phyloP scores from a whole-genome alignment of 2,888 invertebrate species.

The Tetrapedia diversipes region DNA sequence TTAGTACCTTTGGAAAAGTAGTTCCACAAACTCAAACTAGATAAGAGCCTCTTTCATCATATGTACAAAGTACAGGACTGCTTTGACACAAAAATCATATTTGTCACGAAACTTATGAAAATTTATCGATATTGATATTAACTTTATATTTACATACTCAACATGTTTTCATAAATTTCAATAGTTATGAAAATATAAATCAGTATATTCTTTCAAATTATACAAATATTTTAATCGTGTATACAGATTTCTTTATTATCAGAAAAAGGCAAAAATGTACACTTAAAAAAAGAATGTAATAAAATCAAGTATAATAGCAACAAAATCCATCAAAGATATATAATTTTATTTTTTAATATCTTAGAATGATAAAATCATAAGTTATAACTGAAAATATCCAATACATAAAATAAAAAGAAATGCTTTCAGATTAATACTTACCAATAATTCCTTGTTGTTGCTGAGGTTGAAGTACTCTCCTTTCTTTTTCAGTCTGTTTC shows the following conservation, averaged over 20 bases:
- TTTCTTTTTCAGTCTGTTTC: constrained; percentile 85
- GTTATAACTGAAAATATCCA: not conserved
- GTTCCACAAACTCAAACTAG: constrained; percentile 21
- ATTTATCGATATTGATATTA: not conserved
- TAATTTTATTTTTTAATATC: too few relatives aligned
- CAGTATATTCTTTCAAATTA: not conserved
- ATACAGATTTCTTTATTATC: too few relatives aligned
- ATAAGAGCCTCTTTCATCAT: constrained; percentile 48
- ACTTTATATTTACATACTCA: not conserved
- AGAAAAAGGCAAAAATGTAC: too few relatives aligned
- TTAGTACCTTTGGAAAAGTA: constrained; percentile 14
- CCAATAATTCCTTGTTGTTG: constrained; percentile 82
- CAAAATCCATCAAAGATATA: not conserved
- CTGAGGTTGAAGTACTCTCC: constrained; percentile 88
- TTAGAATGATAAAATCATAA: not conserved
- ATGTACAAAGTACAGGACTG: constrained; percentile 48
- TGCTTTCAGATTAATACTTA: constrained; percentile 66
- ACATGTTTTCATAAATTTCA: not conserved
- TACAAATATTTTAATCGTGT: not conserved
- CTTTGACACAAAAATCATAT: constrained; percentile 18
- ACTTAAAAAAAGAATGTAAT: too few relatives aligned
- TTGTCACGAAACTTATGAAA: constrained; percentile 8
- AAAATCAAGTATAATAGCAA: not conserved
- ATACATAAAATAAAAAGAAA: not conserved
- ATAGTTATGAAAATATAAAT: not conserved